Evolutionary conservation across 1,140 invertebrate genomes (phyloP), one percentile per base, ranked within the genome.

Genomic region (Panulirus ornatus): DNA sequence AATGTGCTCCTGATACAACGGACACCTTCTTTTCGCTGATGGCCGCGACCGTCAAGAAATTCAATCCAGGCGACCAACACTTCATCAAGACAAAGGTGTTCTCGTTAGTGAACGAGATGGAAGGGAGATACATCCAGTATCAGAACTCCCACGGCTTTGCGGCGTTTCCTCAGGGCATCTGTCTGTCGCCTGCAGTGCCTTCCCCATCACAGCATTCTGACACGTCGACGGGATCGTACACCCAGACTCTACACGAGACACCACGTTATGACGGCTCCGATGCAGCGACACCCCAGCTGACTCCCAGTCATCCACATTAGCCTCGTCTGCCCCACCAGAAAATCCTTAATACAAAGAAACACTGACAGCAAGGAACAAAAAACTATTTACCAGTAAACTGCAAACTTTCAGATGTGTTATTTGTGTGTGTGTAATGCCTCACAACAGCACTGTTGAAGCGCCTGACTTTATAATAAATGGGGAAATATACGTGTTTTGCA

Each of bases 21-120:
- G 85, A 87, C 30, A 78, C 71, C 38, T 87, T 87, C 76, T 87
- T 87, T 87, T 87, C 85, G 51, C 30, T 87, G 22, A 87, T 87
- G 85, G 85, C 70, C 38, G 54, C 70, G 34, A 87, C 85, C 44
- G 70, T 78, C 70, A 79, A 79, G n/a, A n/a, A n/a, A n/a, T n/a
- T n/a, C n/a, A n/a, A n/a, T n/a, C n/a, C n/a, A n/a, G n/a, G n/a
- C n/a, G 85, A 87, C 51, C 85, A 81, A 76, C 70, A 87, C 79
- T 87, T 51, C 42, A 76, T 87, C 38, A 87, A 87, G 79, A 44
- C 70, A 87, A 79, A 78, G 44, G 85, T 87, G 70, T 87, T 78
- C 79, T 81, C n/a, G 38, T 87, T 87, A 87, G 85, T 87, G 22
- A 87, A 40, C 79, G 85, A 87, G 30, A 58, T 78, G 42, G n/a